Conservation (phyloP, 37 sponge, comb jelly and placozoan genomes). For the Cladorhizidae sp. region DNA sequence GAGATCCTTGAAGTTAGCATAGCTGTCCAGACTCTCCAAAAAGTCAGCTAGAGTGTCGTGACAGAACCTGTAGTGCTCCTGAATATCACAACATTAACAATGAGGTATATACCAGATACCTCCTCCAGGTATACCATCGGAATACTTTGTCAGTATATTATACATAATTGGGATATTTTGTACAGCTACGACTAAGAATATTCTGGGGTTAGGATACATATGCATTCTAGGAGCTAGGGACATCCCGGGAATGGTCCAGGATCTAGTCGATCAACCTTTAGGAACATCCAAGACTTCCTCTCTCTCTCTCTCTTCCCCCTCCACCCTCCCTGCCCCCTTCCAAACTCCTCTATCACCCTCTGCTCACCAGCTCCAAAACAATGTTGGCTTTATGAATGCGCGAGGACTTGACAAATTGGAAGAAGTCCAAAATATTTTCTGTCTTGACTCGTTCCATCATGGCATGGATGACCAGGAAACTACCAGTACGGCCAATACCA, state of each 20-base stretch:
- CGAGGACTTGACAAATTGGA: slow-evolving; percentile 59
- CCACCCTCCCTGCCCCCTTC: too few species aligned
- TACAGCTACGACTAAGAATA: too few species aligned
- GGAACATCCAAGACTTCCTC: too few species aligned
- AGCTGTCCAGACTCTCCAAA: slow-evolving; percentile 30
- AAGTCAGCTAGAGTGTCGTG: slow-evolving; percentile 57
- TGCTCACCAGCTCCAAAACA: slow-evolving; percentile 55
- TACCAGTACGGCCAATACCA: slow-evolving; percentile 73
- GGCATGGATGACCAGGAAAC: slow-evolving; percentile 47
- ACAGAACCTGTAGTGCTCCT: slow-evolving; percentile 63
- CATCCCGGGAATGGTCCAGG: neutral
- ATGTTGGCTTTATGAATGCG: slow-evolving; percentile 46
- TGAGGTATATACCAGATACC: too few species aligned
- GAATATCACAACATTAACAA: neutral
- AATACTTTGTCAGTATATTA: too few species aligned
- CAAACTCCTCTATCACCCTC: too few species aligned
- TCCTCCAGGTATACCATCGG: too few species aligned
- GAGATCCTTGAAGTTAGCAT: too few species aligned
- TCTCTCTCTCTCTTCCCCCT: too few species aligned
- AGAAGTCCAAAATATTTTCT: slow-evolving; percentile 65
- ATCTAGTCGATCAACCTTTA: neutral
- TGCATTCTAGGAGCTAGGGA: too few species aligned
- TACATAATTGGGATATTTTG: too few species aligned
- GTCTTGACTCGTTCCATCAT: slow-evolving; percentile 72
- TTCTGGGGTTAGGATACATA: too few species aligned